Percentiles rank a stretch among this genome's conserved stretches.
phyloP scores from a whole-genome alignment of 2,888 invertebrate genomes.

The Lasius fuliginosus region DNA sequence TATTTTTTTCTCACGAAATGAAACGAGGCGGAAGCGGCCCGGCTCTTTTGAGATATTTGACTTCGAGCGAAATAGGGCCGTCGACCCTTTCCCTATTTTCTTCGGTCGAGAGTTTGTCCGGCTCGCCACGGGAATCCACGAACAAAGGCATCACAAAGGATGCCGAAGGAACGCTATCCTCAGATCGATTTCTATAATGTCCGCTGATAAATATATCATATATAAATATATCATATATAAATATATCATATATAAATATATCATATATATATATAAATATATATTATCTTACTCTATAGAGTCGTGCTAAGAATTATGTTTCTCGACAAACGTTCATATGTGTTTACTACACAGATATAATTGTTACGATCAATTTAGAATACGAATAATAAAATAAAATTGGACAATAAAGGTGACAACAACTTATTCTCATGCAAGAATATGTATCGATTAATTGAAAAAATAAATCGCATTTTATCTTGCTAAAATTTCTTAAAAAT shows the following conservation, averaged over 20 bases:
- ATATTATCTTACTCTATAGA: constrained; percentile 13
- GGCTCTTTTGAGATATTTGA: constrained; percentile 46
- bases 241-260: too few species aligned
- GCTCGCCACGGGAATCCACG: constrained; percentile 32
- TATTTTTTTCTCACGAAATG: constrained; percentile 29
- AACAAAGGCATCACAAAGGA: constrained; percentile 55
- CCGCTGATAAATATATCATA: too few species aligned
- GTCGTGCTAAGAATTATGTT: background rate
- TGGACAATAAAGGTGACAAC: background rate
- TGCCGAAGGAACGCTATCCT: constrained; percentile 37
- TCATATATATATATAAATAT: background rate
- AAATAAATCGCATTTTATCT: background rate
- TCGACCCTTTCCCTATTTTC: constrained; percentile 73
- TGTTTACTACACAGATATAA: background rate
- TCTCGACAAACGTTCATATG: background rate
- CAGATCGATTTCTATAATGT: background rate
- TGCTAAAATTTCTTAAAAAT: background rate
- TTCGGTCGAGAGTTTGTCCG: constrained; percentile 36
- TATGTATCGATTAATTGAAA: background rate
- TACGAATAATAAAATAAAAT: background rate
- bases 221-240: too few species aligned
- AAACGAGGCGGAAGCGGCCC: constrained; percentile 48
- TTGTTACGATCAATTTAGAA: background rate
- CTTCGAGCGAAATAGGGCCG: constrained; percentile 68
- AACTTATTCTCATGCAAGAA: background rate